Evolutionary conservation across 2,113 vertebrate species (phyloP).

Genomic region (Excalfactoria chinensis): DNA sequence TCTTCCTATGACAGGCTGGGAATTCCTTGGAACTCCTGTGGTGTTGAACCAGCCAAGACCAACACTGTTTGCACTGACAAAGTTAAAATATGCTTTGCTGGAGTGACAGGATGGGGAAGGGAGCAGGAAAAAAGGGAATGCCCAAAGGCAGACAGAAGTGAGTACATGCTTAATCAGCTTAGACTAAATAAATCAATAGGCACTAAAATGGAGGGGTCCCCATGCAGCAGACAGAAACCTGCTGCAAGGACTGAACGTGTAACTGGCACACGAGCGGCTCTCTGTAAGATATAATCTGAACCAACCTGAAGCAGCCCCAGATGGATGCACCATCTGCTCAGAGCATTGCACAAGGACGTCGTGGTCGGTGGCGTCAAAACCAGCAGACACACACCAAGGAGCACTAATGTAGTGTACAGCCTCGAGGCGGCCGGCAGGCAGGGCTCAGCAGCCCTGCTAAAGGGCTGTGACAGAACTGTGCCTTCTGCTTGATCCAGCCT

Average conservation of each 20-base stretch:
- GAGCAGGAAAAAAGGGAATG: neutral
- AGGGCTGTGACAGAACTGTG: neutral
- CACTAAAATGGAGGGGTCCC: neutral
- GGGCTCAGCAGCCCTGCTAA: conserved; percentile 15
- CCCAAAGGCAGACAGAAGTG: neutral
- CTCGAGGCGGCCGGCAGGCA: neutral
- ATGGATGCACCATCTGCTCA: conserved; percentile 56
- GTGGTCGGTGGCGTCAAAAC: neutral
- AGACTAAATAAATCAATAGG: neutral
- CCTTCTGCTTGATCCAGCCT: conserved; percentile 13
- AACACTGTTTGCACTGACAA: neutral
- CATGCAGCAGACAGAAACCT: neutral
- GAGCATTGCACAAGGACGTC: conserved; percentile 26
- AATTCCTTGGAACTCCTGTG: neutral
- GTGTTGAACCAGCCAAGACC: neutral
- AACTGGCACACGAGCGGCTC: neutral
- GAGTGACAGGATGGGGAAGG: neutral
- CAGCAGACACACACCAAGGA: conserved; percentile 38
- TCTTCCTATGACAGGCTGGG: neutral
- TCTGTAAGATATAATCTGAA: neutral
- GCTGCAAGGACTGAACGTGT: conserved; percentile 7
- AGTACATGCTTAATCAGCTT: neutral
- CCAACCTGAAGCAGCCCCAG: conserved; percentile 30
- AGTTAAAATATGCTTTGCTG: neutral
- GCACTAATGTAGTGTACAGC: neutral